Evolutionary conservation across 2,797 vertebrate species (phyloP).

Genomic region (Anguilla pacifica): DNA sequence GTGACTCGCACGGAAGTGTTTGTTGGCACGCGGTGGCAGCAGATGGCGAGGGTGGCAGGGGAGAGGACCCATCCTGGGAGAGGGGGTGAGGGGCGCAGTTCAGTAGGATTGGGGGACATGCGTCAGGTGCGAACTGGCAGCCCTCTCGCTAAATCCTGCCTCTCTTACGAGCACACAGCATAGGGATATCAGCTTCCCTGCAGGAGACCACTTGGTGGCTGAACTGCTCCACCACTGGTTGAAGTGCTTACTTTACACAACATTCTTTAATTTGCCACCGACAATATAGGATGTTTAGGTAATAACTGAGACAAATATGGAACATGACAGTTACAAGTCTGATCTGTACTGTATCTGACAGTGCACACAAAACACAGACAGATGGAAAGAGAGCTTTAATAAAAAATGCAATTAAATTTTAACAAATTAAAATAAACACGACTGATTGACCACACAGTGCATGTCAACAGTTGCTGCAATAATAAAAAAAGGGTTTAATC

Average conservation of each 20-base stretch:
- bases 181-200: neutral
- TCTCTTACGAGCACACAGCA: neutral
- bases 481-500: neutral
- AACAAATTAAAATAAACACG: neutral
- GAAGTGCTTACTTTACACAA: neutral
- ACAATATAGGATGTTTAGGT: neutral
- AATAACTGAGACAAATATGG: neutral
- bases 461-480: neutral
- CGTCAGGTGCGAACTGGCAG: neutral
- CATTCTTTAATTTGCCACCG: neutral
- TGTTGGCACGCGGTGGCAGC: constrained; percentile 1
- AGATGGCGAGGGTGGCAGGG: constrained; percentile 18
- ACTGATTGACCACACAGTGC: neutral
- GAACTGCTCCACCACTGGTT: neutral
- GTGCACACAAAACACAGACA: neutral
- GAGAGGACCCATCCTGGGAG: neutral
- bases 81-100: neutral
- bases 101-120: neutral
- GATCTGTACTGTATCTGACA: neutral
- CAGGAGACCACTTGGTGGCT: neutral
- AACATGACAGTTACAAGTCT: neutral
- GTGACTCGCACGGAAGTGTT: neutral
- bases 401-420: neutral
- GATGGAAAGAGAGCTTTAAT: neutral
- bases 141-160: neutral